Conservation (phyloP, 2,888 invertebrate genomes). For the Lepidochitona cinerea region DNA sequence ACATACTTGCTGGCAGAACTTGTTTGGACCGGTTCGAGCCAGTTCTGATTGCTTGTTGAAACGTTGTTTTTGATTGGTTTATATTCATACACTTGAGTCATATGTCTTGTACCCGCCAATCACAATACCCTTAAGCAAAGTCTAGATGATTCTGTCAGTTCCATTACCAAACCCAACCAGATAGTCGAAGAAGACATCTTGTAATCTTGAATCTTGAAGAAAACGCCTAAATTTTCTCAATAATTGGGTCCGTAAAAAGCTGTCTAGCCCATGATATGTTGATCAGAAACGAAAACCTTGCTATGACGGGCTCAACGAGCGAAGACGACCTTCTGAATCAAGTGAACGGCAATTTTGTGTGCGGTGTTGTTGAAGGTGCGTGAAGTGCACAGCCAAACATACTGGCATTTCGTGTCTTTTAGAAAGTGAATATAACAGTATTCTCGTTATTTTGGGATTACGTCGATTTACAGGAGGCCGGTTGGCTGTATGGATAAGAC, state of each 20-base stretch:
- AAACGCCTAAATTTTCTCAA: background rate
- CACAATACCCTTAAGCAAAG: too few relatives aligned
- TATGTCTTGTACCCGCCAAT: too few relatives aligned
- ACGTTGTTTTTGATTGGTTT: background rate
- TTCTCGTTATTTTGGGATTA: too few relatives aligned
- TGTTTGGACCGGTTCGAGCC: too few relatives aligned
- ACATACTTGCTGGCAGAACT: too few relatives aligned
- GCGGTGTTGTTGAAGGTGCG: slow-evolving; percentile 52
- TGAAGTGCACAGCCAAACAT: background rate
- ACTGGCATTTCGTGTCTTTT: too few relatives aligned
- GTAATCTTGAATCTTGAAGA: background rate
- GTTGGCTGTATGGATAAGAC: too few relatives aligned
- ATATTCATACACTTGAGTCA: background rate
- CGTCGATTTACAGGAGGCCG: too few relatives aligned
- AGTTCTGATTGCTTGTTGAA: too few relatives aligned
- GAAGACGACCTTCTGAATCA: slow-evolving; percentile 40
- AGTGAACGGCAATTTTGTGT: slow-evolving; percentile 37
- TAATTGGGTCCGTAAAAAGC: background rate
- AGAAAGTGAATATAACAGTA: too few relatives aligned
- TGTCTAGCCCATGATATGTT: background rate
- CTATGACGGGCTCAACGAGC: slow-evolving; percentile 36
- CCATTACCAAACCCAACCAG: background rate
- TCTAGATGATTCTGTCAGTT: too few relatives aligned
- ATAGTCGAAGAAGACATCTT: background rate
- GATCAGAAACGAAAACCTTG: background rate